phyloP scores from a whole-genome alignment of 2,797 vertebrate species.

The Crotalus adamanteus region DNA sequence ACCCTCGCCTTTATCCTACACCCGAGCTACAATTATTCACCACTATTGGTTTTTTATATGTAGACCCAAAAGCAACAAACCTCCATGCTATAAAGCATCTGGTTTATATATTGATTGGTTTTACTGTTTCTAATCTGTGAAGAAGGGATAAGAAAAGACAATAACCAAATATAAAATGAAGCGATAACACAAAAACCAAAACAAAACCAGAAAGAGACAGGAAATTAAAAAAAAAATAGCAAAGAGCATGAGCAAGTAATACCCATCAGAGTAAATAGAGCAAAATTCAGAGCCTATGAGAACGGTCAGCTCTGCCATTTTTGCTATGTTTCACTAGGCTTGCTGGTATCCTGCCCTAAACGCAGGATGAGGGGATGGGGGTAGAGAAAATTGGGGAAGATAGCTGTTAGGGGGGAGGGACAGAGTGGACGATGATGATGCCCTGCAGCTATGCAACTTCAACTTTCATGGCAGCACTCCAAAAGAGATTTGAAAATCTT shows the following conservation, averaged over 20 bases:
- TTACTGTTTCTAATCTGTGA: neutral
- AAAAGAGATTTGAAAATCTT: neutral
- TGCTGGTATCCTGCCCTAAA: neutral
- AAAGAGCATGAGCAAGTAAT: neutral
- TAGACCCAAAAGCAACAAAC: neutral
- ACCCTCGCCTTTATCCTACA: too few species aligned
- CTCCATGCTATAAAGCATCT: neutral
- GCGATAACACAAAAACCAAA: neutral
- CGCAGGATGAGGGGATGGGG: fast-evolving
- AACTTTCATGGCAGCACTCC: neutral
- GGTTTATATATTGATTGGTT: neutral
- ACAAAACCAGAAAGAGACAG: neutral
- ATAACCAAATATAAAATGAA: neutral
- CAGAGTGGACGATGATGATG: neutral
- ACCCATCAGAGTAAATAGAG: neutral
- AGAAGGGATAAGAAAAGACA: neutral
- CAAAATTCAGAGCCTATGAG: neutral
- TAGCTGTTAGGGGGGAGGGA: too few species aligned
- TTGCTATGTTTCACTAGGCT: neutral
- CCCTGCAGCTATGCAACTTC: neutral
- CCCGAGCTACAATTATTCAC: too few species aligned
- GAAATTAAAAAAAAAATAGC: neutral
- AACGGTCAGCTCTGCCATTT: neutral
- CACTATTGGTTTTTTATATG: neutral
- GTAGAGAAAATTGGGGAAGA: neutral